Base-by-base conservation (phyloP, 1,140 invertebrate genomes). In the Elysia chlorotica region DNA sequence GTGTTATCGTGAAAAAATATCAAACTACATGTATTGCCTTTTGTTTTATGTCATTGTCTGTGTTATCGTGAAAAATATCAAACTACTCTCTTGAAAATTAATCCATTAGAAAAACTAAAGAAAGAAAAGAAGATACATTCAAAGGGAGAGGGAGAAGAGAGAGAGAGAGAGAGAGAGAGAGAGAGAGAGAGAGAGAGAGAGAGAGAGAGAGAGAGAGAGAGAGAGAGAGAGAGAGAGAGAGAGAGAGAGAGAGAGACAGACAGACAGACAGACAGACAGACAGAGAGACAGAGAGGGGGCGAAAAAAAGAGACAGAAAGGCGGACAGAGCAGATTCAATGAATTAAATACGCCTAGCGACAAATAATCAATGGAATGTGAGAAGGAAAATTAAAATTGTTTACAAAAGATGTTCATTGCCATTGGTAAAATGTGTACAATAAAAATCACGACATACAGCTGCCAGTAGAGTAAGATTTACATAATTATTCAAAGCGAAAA, bases 201-300 rank as follows among this genome's bases (percentile, higher is more conserved):
- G 33, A 23, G 37, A 28, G 21, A 38, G 37, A 23, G 25, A n/a
- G 23, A 38, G 25, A 38, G 37, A 62, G 33, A 33, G 35, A 61
- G 21, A 63, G 57, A 71, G 25, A 36, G 35, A 63, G 36, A 38
- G 56, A 36, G 69, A 63, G 69, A 63, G 56, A 61, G 56, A 71
- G 69, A 61, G 56, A 61, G 56, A 63, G 56, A 62, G 56, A 61
- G 33, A 63, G 69, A 62, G 56, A 61, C 30, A 71, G 69, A 63
- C 23, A 37, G 56, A 61, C 25, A 33, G 14, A 23, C 23, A 30
- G 28, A 14, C 56, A 61, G 73, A 61, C 5, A 69, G 30, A 54
- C 38, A 57, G 69, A 63, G 56, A 63, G 57, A 63, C 56, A 71
- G 35, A 63, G 57, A 63, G 69, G 61, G n/a, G 6, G 23, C 4